Percentiles rank a stretch among this genome's conserved stretches.
phyloP scores from a whole-genome alignment of 2,797 vertebrate species.

The Syngnathus acus region DNA sequence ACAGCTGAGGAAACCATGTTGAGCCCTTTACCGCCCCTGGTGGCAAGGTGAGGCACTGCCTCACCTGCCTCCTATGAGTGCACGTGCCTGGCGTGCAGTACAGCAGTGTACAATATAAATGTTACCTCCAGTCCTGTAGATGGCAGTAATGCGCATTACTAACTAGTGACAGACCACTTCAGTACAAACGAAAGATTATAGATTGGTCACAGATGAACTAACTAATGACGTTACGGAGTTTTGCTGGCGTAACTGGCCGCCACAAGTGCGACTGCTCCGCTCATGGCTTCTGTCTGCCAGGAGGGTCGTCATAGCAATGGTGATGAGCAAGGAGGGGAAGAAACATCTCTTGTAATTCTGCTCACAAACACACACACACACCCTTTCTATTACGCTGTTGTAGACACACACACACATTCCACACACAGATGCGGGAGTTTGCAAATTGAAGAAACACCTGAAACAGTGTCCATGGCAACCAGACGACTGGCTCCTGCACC shows the following conservation, averaged over 20 bases:
- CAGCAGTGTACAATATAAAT: neutral
- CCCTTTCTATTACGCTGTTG: conserved; percentile 13
- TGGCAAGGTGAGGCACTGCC: too few species aligned
- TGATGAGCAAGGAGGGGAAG: neutral
- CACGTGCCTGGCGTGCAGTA: neutral
- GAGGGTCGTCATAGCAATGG: neutral
- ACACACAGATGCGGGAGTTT: conserved; percentile 23
- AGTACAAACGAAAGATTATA: too few species aligned
- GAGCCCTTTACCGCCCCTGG: too few species aligned
- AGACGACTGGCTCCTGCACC: conserved; percentile 20
- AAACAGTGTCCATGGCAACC: conserved; percentile 54
- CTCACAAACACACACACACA: conserved; percentile 21
- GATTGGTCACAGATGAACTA: too few species aligned
- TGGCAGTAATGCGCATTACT: neutral
- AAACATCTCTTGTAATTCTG: conserved; percentile 17
- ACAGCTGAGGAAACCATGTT: too few species aligned
- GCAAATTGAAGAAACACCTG: conserved; percentile 41
- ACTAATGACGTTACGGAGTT: too few species aligned
- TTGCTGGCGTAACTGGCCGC: neutral
- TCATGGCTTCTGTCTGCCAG: conserved; percentile 8
- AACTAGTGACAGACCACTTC: neutral
- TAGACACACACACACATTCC: conserved; percentile 12
- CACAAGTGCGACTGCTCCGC: conserved; percentile 18
- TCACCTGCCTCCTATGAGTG: too few species aligned
- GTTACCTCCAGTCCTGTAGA: neutral